Base-by-base conservation (phyloP, 2,797 vertebrate species). In the Pteropus rufus region DNA sequence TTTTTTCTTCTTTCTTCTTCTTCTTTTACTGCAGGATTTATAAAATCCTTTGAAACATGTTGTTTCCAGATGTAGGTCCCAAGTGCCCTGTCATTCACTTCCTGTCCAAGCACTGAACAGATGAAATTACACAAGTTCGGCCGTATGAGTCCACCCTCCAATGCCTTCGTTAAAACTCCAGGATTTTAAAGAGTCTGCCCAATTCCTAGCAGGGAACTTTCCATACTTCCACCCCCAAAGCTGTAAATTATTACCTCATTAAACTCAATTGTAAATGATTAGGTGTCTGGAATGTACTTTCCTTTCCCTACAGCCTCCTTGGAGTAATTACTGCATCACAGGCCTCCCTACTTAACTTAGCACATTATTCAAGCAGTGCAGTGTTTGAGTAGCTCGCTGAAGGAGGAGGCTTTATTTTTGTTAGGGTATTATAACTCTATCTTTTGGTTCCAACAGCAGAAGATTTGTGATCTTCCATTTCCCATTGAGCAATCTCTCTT, bases 41-140 rank as follows among this genome's bases (percentile, higher is more conserved):
- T 97, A 98, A 98, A 97, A 96, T 80, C 70, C 97, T 98, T 98
- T 98, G 97, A 98, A 98, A 98, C 97, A 99, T 98, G 98, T 98
- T 99, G 98, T 98, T 99, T 99, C 98, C 98, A 99, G 98, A 99
- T 98, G 98, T 98, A 94, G 97, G 98, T 91, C 98, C 98, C 97
- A 83, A 98, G 97, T 96, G 97, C 90, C 96, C 93, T 93, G 65
- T 97, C 98, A 98, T 97, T 95, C 96, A 92, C 97, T 98, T 98
- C 98, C 98, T 97, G 97, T 90, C 86, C 92, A 96, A 97, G 83
- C 86, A 29, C 94, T 0, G 41, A 98, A 93, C 95, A 98, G 97
- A 98, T 97, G 97, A 96, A 98, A 96, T 98, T 98, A 98, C 92
- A 96, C 92, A 94, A 65, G 58, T 91, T 97, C 67, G 29, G 76